A percentile compares a stretch with the other conserved stretches of the same genome.
These are phyloP conservation scores for Dromas ardeola DNA, from an alignment of 2,113 vertebrate genomes.

Conservation along the genomic window DNA sequence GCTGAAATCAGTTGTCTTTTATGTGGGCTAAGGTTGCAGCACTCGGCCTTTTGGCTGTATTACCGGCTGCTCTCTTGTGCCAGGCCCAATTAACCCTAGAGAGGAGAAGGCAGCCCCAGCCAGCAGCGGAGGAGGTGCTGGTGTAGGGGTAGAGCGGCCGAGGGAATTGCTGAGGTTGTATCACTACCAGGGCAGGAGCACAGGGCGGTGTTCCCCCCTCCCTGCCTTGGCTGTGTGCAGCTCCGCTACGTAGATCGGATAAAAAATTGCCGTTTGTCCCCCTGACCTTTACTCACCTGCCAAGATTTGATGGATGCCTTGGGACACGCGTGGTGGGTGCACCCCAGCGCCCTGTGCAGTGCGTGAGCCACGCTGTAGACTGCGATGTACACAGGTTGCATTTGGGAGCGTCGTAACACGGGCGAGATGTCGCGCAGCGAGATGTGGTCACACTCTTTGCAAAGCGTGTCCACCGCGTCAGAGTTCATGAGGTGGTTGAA, in stretches of 20 bases:
- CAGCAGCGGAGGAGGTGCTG: neutral
- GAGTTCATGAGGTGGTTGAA: rapidly evolving
- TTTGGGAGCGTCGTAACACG: neutral
- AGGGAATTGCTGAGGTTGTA: neutral
- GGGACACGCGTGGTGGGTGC: neutral
- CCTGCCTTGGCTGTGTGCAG: neutral
- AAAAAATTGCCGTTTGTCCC: neutral
- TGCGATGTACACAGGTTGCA: conserved; percentile 79
- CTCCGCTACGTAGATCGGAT: no score
- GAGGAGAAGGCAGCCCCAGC: neutral
- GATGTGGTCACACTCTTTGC: conserved; percentile 71
- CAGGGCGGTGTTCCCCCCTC: rapidly evolving
- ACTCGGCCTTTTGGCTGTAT: neutral
- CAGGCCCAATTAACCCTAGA: neutral
- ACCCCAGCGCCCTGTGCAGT: conserved; percentile 79
- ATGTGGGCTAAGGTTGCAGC: rapidly evolving
- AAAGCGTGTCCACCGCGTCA: neutral
- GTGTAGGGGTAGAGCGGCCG: neutral
- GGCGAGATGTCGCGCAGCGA: conserved; percentile 46
- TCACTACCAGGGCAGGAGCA: neutral
- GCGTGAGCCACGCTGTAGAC: conserved; percentile 83
- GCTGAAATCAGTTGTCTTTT: neutral
- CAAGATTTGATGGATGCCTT: neutral
- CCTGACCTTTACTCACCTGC: neutral
- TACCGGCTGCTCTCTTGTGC: neutral